These are phyloP conservation scores for Scleropages formosus DNA, from an alignment of 2,797 vertebrate species.

Conservation along the genomic window DNA sequence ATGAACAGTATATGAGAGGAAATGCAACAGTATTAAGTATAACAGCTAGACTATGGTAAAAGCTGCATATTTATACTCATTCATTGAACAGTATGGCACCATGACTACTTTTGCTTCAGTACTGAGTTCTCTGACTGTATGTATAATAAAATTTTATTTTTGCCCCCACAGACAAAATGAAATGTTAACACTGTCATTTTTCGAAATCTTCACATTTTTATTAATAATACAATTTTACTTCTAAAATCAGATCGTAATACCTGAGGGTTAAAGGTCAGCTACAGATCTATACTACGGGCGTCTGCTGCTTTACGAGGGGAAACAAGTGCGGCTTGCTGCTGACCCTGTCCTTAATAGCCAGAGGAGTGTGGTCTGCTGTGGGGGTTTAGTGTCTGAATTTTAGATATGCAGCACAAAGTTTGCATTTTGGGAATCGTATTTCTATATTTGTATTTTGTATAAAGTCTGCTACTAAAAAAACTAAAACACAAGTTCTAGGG, in stretches of 20 bases:
- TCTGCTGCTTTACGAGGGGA: background rate
- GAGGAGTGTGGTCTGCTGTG: constrained; percentile 37
- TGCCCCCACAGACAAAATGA: background rate
- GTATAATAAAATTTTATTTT: background rate
- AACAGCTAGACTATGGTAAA: background rate
- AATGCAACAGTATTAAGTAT: background rate
- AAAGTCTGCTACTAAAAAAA: too few species aligned
- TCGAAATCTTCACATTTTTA: background rate
- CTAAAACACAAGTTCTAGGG: too few species aligned
- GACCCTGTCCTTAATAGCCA: constrained; percentile 42
- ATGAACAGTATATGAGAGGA: background rate
- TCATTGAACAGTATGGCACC: constrained; percentile 7
- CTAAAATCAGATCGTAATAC: background rate
- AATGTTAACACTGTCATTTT: background rate
- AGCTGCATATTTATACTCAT: background rate
- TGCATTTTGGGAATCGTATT: background rate
- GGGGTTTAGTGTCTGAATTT: too few species aligned
- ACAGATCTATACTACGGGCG: background rate
- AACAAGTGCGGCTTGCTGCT: constrained; percentile 8
- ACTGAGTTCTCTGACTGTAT: constrained; percentile 13
- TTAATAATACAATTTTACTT: too few species aligned
- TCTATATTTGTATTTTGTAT: background rate
- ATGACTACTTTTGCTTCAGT: background rate
- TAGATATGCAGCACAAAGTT: background rate
- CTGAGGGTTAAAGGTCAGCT: background rate